These are phyloP conservation scores for Prosapia bicincta DNA, from an alignment of 2,888 invertebrate species.

Conservation along the genomic window DNA sequence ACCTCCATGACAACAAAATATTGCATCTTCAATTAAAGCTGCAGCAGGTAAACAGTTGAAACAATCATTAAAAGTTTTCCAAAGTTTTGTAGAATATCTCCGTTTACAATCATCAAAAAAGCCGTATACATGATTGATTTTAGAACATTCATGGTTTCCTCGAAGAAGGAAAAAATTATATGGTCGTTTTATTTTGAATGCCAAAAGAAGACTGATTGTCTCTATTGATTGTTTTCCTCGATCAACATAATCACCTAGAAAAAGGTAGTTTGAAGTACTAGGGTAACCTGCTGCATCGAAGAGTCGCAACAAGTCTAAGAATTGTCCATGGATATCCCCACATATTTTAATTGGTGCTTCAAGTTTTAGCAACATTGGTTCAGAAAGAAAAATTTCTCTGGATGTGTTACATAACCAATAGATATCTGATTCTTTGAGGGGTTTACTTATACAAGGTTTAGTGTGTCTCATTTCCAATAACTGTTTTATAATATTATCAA, in stretches of 20 bases:
- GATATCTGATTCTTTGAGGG: too few relatives aligned
- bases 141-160: slow-evolving; percentile 93
- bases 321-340: slow-evolving; percentile 33
- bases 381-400: slow-evolving; percentile 28
- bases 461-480: too few relatives aligned
- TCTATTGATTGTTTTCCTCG: too few relatives aligned
- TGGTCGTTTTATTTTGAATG: slow-evolving; percentile 98
- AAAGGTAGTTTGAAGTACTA: slow-evolving; percentile 97
- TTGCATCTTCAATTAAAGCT: slow-evolving; percentile 61
- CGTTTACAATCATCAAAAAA: too few relatives aligned
- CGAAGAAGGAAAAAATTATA: slow-evolving; percentile 96
- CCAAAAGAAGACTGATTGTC: slow-evolving; percentile 93
- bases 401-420: background rate
- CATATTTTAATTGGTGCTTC: slow-evolving; percentile 31
- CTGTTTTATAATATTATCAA: too few relatives aligned
- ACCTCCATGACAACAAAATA: slow-evolving; percentile 62
- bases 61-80: slow-evolving; percentile 46
- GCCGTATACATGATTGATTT: slow-evolving; percentile 62
- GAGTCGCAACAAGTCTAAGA: slow-evolving; percentile 27
- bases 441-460: too few relatives aligned
- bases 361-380: slow-evolving; percentile 31
- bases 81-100: slow-evolving; percentile 48
- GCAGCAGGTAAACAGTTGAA: slow-evolving; percentile 58
- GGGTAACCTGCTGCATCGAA: slow-evolving; percentile 81
- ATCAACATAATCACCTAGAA: slow-evolving; percentile 89